phyloP scores from a whole-genome alignment of 2,888 invertebrate genomes.

The Lasioglossum marginatum region DNA sequence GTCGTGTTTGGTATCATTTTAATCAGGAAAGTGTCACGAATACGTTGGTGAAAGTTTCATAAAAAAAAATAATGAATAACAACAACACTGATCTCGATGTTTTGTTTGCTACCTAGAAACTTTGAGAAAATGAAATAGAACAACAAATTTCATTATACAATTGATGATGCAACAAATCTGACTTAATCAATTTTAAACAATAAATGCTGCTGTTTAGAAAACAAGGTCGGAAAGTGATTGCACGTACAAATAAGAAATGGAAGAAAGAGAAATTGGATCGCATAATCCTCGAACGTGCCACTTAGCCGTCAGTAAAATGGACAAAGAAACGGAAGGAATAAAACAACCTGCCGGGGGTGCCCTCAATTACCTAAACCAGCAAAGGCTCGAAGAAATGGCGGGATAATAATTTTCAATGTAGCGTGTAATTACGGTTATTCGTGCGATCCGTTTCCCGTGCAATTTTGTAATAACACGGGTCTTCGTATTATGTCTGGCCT shows the following conservation, averaged over 20 bases:
- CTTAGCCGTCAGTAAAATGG: not conserved
- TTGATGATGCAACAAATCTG: no score
- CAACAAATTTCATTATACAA: no score
- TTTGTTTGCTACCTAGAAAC: no score
- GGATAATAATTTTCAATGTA: conserved; percentile 33
- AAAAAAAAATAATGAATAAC: no score
- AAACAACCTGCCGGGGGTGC: not conserved
- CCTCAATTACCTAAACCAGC: not conserved
- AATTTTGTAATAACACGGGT: conserved; percentile 14
- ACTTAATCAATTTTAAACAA: not conserved
- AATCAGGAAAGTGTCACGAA: no score
- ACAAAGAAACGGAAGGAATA: conserved; percentile 2
- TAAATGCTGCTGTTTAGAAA: not conserved
- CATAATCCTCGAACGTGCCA: not conserved
- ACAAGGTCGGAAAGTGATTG: not conserved
- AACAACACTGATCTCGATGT: no score
- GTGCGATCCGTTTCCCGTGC: not conserved
- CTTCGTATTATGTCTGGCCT: no score
- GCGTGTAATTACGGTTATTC: conserved; percentile 31
- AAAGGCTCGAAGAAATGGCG: conserved; percentile 9
- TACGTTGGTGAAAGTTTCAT: no score
- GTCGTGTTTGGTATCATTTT: no score
- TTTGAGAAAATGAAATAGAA: no score
- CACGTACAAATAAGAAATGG: not conserved
- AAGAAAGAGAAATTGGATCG: not conserved